Evolutionary conservation across 2,797 vertebrate species (phyloP), one percentile per base, ranked within the genome.

Genomic region (Graptemys geographica): DNA sequence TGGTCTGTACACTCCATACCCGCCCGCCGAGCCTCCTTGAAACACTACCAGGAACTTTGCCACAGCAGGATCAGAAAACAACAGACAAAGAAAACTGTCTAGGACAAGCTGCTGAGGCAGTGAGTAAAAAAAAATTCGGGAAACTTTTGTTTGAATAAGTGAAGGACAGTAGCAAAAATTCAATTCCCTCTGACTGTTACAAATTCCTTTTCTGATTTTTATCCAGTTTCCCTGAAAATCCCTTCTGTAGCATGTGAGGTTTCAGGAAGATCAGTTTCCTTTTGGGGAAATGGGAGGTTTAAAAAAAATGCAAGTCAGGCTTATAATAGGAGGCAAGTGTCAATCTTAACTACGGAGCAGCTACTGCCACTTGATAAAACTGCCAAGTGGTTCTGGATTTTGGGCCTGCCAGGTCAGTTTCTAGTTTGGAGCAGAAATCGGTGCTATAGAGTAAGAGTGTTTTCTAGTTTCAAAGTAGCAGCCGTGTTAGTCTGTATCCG

Each of bases 1-100:
- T 0, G n/a, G 31, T 72, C 27, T 3, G 1, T 28, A n/a, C 18
- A 69, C 18, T 21, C n/a, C 31, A n/a, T 18, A 8, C 33, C 8
- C 31, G 8, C 59, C 7, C 65, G 10, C 7, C 62, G 3, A 69
- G 62, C 18, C 33, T n/a, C 65, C 65, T 69, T 19, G 8, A 37
- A 69, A 69, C n/a, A 37, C 18, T 21, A 9, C n/a, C 33, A 69
- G 65, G 65, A 69, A 37, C 33, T 37, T 19, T 69, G 65, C n/a
- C 18, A 21, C 18, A 69, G 33, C 33, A 37, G 19, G 16, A 18
- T n/a, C 18, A 69, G n/a, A 37, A 37, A 69, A 69, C 33, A 33
- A n/a, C 31, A 62, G 59, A 62, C 16, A 62, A 62, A 31, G 12
- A 31, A 11, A 25, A 27, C 10, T n/a, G 16, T 65, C 12, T 65